phyloP scores from a whole-genome alignment of 2,888 invertebrate genomes.

The Timandra comae region DNA sequence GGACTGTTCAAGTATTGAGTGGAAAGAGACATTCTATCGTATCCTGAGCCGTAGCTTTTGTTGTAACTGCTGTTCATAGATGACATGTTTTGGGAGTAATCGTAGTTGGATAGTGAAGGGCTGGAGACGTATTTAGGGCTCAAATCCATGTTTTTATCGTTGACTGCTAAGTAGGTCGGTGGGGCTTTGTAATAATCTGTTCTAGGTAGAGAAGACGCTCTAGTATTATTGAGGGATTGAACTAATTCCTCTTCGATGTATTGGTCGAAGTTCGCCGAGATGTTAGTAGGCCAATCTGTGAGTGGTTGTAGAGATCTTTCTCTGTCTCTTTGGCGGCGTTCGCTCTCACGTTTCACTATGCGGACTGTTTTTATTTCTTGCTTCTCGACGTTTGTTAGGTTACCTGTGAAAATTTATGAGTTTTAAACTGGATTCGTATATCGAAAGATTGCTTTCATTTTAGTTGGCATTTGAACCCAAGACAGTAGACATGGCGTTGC shows the following conservation, averaged over 20 bases:
- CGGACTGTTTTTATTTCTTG: slow-evolving; percentile 95
- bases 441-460: no score
- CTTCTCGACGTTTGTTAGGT: slow-evolving; percentile 85
- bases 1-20: slow-evolving; percentile 68
- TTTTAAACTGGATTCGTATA: no score
- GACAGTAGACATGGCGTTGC: no score
- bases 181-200: slow-evolving; percentile 54
- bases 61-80: slow-evolving; percentile 62
- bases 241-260: slow-evolving; percentile 68
- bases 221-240: slow-evolving; percentile 50
- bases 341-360: slow-evolving; percentile 94
- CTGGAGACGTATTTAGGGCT: slow-evolving; percentile 69
- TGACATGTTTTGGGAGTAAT: slow-evolving; percentile 62
- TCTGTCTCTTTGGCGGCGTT: slow-evolving; percentile 87
- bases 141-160: slow-evolving; percentile 56
- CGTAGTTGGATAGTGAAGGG: slow-evolving; percentile 66
- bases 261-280: slow-evolving; percentile 64
- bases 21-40: slow-evolving; percentile 60
- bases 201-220: slow-evolving; percentile 76
- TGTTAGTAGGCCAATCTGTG: slow-evolving; percentile 61
- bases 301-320: slow-evolving; percentile 79
- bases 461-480: no score
- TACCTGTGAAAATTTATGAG: slow-evolving; percentile 59
- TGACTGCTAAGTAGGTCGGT: slow-evolving; percentile 44
- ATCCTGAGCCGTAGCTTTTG: slow-evolving; percentile 56